Conservation (phyloP, 2,888 invertebrate species). For the Auanema sp. region DNA sequence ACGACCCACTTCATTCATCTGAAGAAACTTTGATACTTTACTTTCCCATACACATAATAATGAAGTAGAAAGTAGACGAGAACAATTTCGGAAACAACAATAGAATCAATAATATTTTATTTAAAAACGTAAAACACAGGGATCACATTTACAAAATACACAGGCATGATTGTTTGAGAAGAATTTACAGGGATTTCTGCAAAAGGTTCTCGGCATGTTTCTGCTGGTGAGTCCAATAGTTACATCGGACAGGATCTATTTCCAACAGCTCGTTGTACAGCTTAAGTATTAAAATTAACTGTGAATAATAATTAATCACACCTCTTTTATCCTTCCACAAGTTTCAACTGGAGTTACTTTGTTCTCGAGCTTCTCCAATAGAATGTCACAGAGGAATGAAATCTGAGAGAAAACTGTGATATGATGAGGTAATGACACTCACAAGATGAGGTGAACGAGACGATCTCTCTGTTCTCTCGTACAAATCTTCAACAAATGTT, state of each 20-base stretch:
- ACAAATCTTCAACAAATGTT: constrained; percentile 44
- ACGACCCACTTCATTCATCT: background rate
- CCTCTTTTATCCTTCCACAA: constrained; percentile 37
- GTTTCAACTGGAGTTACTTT: constrained; percentile 28
- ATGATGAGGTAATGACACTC: background rate
- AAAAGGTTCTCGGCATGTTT: constrained; percentile 27
- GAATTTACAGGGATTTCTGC: constrained; percentile 12
- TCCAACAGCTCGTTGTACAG: constrained; percentile 42
- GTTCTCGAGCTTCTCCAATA: constrained; percentile 47
- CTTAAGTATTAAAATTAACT: constrained; percentile 36
- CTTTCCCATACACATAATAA: background rate
- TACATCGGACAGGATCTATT: constrained; percentile 54
- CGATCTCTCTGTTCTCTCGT: constrained; percentile 35
- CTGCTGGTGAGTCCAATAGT: constrained; percentile 54
- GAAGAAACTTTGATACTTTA: background rate
- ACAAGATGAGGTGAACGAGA: constrained; percentile 36
- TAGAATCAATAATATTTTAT: background rate
- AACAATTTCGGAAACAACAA: background rate
- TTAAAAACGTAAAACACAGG: background rate
- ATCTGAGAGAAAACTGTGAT: constrained; percentile 18
- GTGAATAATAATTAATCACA: too few relatives aligned
- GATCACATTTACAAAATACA: constrained; percentile 3
- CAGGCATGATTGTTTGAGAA: background rate
- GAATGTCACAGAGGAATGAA: constrained; percentile 50
- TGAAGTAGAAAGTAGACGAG: background rate